A percentile compares a stretch with the other conserved stretches of the same genome.
Evolutionary conservation across 2,113 vertebrate species (phyloP).

Genomic region (Rhinolophus ferrumequinum): DNA sequence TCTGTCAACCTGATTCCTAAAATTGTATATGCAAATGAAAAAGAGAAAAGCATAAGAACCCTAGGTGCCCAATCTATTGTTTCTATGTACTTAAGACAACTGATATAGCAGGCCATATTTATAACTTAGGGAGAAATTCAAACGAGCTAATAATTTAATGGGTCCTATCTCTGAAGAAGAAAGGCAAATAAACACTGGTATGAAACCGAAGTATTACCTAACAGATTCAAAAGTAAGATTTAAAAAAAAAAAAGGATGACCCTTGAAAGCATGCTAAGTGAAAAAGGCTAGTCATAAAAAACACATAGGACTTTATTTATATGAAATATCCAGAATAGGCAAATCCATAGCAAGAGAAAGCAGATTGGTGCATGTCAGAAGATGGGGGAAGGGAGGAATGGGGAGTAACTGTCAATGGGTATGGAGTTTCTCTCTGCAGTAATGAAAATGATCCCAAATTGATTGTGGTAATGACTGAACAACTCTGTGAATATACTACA

Average conservation of each 20-base stretch:
- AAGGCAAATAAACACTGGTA: slow-evolving; percentile 22
- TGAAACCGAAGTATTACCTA: slow-evolving; percentile 12
- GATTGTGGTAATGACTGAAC: neutral
- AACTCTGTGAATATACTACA: slow-evolving; percentile 6
- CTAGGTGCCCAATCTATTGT: neutral
- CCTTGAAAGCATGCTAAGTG: neutral
- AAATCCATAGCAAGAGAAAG: neutral
- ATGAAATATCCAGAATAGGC: neutral
- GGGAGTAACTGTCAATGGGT: neutral
- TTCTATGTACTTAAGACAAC: slow-evolving; percentile 19
- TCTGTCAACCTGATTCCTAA: neutral
- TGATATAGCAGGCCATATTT: neutral
- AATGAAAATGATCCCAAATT: slow-evolving; percentile 48
- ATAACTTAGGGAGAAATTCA: slow-evolving; percentile 33
- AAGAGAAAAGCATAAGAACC: neutral
- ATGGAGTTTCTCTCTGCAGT: neutral
- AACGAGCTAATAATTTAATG: slow-evolving; percentile 21
- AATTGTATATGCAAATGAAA: neutral
- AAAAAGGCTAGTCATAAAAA: slow-evolving; percentile 26
- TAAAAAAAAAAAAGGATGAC: neutral
- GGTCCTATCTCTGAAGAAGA: neutral
- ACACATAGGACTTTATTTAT: neutral
- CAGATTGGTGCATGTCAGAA: neutral
- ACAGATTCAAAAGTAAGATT: slow-evolving; percentile 40
- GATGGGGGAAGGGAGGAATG: neutral